Evolutionary conservation across 2,113 vertebrate genomes (phyloP).

Genomic region (Elephas maximus): DNA sequence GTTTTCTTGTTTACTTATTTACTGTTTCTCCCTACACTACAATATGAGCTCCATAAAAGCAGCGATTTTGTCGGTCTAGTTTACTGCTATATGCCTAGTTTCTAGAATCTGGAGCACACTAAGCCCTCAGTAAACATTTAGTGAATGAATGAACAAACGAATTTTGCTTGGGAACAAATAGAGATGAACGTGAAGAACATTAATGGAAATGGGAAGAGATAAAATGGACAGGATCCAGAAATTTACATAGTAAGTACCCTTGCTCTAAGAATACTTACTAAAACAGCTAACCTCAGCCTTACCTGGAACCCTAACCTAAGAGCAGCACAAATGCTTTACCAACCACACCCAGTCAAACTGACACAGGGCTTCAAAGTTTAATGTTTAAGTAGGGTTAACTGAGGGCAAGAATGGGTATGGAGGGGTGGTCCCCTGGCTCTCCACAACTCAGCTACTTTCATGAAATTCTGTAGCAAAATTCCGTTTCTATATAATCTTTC

Average conservation of each 20-base stretch:
- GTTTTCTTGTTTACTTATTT: background rate
- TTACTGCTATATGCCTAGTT: background rate
- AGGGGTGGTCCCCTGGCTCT: background rate
- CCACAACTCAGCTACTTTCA: background rate
- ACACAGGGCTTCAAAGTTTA: background rate
- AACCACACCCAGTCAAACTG: background rate
- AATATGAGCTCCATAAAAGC: background rate
- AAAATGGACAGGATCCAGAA: background rate
- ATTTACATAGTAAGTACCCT: background rate
- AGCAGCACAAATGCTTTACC: background rate
- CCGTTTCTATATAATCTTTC: too few relatives aligned
- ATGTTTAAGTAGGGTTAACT: background rate
- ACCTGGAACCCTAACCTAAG: background rate
- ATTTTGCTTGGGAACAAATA: constrained; percentile 57
- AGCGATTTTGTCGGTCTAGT: background rate
- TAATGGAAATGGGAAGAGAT: background rate
- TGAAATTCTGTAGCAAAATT: background rate
- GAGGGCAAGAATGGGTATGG: background rate
- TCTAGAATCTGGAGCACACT: background rate
- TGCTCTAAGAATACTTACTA: background rate
- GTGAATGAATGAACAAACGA: background rate
- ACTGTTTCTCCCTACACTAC: background rate
- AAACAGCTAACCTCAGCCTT: background rate
- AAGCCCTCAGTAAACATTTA: background rate
- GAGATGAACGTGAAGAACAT: background rate